A percentile compares a stretch with the other conserved stretches of the same genome.
These are phyloP conservation scores for Orthochromis indermauri DNA, from an alignment of 2,113 vertebrate genomes.

Conservation along the genomic window DNA sequence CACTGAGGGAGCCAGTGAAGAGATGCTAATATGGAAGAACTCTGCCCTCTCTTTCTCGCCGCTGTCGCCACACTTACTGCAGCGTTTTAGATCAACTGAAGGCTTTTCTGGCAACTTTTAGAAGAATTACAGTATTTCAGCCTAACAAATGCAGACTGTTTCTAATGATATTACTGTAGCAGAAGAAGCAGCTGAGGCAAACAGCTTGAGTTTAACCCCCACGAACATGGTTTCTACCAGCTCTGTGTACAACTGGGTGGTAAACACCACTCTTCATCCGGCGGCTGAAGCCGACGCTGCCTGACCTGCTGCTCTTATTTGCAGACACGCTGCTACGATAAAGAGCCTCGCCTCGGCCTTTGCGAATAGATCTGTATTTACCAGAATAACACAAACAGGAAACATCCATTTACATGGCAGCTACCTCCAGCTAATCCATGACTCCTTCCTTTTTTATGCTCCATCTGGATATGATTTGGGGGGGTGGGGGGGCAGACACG, in stretches of 20 bases:
- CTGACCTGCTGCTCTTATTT: not conserved
- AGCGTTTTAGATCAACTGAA: fast-evolving
- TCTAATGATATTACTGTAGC: not conserved
- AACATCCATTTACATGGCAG: constrained; percentile 33
- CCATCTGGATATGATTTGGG: constrained; percentile 64
- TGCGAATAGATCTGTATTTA: not conserved
- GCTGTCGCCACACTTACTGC: fast-evolving
- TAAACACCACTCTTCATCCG: not conserved
- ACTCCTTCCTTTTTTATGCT: constrained; percentile 9
- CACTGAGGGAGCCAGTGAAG: not conserved
- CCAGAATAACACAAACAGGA: constrained; percentile 37
- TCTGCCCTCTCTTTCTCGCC: not conserved
- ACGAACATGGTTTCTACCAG: not conserved
- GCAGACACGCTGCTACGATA: not conserved
- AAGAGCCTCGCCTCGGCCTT: not conserved
- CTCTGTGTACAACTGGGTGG: not conserved
- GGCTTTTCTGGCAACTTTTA: not conserved
- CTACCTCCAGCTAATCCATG: constrained; percentile 23
- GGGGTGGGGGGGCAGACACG: not conserved
- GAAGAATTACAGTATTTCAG: not conserved
- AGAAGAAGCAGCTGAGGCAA: not conserved
- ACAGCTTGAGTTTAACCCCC: not conserved
- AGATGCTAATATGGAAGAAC: not conserved
- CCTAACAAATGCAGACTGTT: not conserved
- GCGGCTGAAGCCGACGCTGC: not conserved